These are phyloP conservation scores for Crossocerus cetratus DNA, from an alignment of 2,888 invertebrate species.

Conservation along the genomic window DNA sequence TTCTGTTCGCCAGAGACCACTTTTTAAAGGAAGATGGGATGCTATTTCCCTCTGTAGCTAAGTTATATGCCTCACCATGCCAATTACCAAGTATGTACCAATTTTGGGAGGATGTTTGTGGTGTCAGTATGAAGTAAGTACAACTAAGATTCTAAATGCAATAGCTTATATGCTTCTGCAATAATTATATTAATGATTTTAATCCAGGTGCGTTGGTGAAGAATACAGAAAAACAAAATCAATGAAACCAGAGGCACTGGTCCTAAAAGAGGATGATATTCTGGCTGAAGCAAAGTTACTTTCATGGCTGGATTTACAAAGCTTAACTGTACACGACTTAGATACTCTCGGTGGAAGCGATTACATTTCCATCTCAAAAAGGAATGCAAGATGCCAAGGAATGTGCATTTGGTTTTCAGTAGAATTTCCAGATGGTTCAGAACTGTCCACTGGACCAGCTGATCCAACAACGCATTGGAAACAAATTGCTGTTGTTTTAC, in stretches of 20 bases:
- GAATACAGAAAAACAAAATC: slow-evolving; percentile 82
- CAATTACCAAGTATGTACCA: slow-evolving; percentile 82
- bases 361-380: slow-evolving; percentile 77
- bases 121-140: slow-evolving; percentile 84
- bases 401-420: slow-evolving; percentile 91
- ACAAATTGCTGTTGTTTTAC: slow-evolving; percentile 87
- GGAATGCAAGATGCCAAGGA: slow-evolving; percentile 83
- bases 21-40: slow-evolving; percentile 86
- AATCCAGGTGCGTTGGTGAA: slow-evolving; percentile 78
- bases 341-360: slow-evolving; percentile 81
- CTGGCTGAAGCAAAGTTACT: slow-evolving; percentile 83
- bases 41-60: slow-evolving; percentile 87
- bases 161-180: not conserved
- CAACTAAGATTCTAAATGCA: not conserved
- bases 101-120: slow-evolving; percentile 89
- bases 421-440: slow-evolving; percentile 81
- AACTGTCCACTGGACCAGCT: slow-evolving; percentile 80
- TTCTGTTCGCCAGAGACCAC: slow-evolving; percentile 88
- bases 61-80: slow-evolving; percentile 82
- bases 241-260: slow-evolving; percentile 83
- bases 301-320: slow-evolving; percentile 84
- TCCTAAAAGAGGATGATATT: slow-evolving; percentile 80
- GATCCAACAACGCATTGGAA: slow-evolving; percentile 84
- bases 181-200: not conserved
- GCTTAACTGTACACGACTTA: slow-evolving; percentile 81